These are phyloP conservation scores for Enteromius radiatus DNA, from an alignment of 2,797 vertebrate species.

Conservation along the genomic window DNA sequence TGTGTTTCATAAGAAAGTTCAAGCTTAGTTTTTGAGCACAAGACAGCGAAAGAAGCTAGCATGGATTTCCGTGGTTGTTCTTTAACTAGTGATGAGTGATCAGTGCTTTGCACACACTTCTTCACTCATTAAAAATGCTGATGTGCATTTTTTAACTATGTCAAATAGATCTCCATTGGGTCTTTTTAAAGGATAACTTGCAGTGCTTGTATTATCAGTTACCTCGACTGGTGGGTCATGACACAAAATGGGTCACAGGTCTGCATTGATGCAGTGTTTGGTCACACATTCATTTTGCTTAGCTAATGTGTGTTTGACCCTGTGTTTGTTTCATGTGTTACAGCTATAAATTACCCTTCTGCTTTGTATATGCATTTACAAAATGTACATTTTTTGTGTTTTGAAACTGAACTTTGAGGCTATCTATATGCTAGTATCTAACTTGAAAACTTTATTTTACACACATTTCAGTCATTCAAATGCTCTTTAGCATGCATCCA, in stretches of 20 bases:
- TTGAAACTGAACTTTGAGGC: too few relatives aligned
- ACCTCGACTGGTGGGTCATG: not conserved
- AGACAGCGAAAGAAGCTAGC: not conserved
- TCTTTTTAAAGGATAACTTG: not conserved
- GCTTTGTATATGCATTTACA: not conserved
- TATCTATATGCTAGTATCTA: not conserved
- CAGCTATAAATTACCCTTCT: not conserved
- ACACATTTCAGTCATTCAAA: not conserved
- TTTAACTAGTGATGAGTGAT: slow-evolving; percentile 19
- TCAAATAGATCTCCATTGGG: not conserved
- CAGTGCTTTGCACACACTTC: not conserved
- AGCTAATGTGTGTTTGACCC: not conserved
- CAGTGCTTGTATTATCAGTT: not conserved
- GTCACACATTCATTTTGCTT: not conserved
- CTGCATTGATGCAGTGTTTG: not conserved
- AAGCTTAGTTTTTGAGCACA: not conserved
- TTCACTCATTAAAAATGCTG: slow-evolving; percentile 11
- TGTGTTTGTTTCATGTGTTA: not conserved
- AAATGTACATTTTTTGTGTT: not conserved
- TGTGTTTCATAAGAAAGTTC: slow-evolving; percentile 2
- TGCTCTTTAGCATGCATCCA: not conserved
- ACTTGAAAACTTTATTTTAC: not conserved
- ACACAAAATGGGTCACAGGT: not conserved
- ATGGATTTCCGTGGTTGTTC: slow-evolving; percentile 19
- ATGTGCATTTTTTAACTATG: slow-evolving; percentile 11